These are phyloP conservation scores for Pseudomyrmex pallidus DNA, from an alignment of 1,140 invertebrate genomes.

Conservation along the genomic window DNA sequence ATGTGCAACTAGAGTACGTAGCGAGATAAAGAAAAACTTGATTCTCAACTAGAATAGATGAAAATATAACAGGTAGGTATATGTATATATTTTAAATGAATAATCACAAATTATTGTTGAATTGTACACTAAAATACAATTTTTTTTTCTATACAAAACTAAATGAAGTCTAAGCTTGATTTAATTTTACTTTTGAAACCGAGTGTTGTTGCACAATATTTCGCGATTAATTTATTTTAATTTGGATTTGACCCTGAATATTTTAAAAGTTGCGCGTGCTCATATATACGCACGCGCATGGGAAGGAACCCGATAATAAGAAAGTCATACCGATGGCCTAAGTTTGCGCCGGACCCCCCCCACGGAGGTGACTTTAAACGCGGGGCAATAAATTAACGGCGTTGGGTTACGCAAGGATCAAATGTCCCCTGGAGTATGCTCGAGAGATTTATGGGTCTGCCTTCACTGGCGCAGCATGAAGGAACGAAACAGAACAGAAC, in stretches of 20 bases:
- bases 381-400: constrained; percentile 86
- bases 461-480: constrained; percentile 84
- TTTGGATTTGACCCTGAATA: constrained; percentile 1
- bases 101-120: neutral
- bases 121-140: neutral
- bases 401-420: constrained; percentile 86
- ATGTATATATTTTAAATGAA: neutral
- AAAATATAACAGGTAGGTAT: no score
- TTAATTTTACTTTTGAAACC: neutral
- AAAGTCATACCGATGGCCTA: constrained; percentile 72
- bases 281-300: constrained; percentile 17
- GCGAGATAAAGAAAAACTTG: neutral
- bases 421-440: constrained; percentile 85
- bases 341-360: constrained; percentile 68
- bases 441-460: constrained; percentile 85
- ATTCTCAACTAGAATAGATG: no score
- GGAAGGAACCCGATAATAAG: constrained; percentile 77
- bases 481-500: constrained; percentile 83
- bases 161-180: no score
- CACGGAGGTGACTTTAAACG: constrained; percentile 85
- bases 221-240: neutral
- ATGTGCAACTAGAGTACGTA: neutral
- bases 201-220: neutral
- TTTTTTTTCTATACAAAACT: neutral
- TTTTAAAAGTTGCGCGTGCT: neutral